Percentiles rank a stretch among this genome's conserved stretches.
phyloP scores from a whole-genome alignment of 2,888 invertebrate species.

The Lissocephala sabroskyi region DNA sequence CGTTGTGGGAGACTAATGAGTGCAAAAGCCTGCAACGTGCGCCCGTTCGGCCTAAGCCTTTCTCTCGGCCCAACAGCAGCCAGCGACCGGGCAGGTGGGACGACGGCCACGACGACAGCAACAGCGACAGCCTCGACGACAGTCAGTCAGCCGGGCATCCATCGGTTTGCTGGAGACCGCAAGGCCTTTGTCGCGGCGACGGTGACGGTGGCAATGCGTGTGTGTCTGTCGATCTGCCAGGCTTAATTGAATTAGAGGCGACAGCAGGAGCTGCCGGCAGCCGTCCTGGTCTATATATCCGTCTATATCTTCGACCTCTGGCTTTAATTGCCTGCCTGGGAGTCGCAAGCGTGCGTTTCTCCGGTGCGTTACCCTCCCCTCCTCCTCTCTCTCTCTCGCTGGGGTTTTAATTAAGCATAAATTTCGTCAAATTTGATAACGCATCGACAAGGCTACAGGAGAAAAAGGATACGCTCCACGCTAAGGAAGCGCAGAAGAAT shows the following conservation, averaged over 20 bases:
- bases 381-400: slow-evolving; percentile 45
- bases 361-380: slow-evolving; percentile 48
- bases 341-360: slow-evolving; percentile 56
- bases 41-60: too few species aligned
- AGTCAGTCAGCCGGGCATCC: slow-evolving; percentile 21
- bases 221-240: slow-evolving; percentile 14
- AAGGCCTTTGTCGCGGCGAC: too few species aligned
- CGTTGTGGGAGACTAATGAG: slow-evolving; percentile 73
- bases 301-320: slow-evolving; percentile 2
- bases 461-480: too few species aligned
- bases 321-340: slow-evolving; percentile 43
- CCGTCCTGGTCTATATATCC: not conserved
- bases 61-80: slow-evolving; percentile 14
- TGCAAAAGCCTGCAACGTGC: slow-evolving; percentile 56
- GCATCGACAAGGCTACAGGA: too few species aligned
- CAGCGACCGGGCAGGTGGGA: not conserved
- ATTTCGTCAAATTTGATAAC: slow-evolving; percentile 69
- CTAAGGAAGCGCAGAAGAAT: too few species aligned
- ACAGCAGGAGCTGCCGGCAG: not conserved
- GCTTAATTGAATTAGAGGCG: not conserved
- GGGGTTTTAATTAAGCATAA: slow-evolving; percentile 71
- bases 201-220: too few species aligned
- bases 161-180: slow-evolving; percentile 16
- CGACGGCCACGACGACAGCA: not conserved
- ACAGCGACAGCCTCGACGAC: not conserved